Evolutionary conservation across 1,140 invertebrate species (phyloP), one percentile per base, ranked within the genome.

Genomic region (Papilio dardanus): DNA sequence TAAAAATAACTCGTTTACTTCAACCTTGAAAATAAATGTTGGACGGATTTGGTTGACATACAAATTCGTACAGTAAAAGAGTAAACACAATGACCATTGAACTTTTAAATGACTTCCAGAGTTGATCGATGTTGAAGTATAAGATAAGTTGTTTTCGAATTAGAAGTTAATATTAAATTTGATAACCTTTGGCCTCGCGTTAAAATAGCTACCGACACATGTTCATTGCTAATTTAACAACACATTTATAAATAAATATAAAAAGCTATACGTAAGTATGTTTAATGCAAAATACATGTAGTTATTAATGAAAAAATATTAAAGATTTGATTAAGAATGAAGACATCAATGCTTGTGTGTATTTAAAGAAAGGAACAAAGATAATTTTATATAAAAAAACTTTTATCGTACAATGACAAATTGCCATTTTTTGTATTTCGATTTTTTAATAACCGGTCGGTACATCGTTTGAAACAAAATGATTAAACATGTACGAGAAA

Each of bases 251-350:
- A 58, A 58, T 58, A 21, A 24, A 28, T 0, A 24, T 28, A 58
- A 58, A 58, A 58, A 58, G 3, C 16, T 24, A 12, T 37, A 28
- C 2, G 21, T 24, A n/a, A n/a, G n/a, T n/a, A 58, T 14, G 54
- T 10, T 12, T 28, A 58, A 58, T 58, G 54, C 14, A 58, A 58
- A 58, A 58, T 58, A 28, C 54, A 28, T 28, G 54, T 28, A 62
- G 54, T 62, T 62, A 62, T 62, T 62, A 62, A 62, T 62, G 24
- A 62, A 62, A 62, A 62, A 62, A 62, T 28, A 62, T 62, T 21
- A 54, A 62, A 10, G 5, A 3, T 24, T 62, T 62, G 54, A 54
- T 24, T 54, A 24, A 62, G 24, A 62, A 62, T 28, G 24, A 62
- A 21, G 24, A 62, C 24, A 19, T 46, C 16, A 58, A 10, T 28